Evolutionary conservation across 2,113 vertebrate genomes (phyloP).

Genomic region (Nothoprocta pentlandii): DNA sequence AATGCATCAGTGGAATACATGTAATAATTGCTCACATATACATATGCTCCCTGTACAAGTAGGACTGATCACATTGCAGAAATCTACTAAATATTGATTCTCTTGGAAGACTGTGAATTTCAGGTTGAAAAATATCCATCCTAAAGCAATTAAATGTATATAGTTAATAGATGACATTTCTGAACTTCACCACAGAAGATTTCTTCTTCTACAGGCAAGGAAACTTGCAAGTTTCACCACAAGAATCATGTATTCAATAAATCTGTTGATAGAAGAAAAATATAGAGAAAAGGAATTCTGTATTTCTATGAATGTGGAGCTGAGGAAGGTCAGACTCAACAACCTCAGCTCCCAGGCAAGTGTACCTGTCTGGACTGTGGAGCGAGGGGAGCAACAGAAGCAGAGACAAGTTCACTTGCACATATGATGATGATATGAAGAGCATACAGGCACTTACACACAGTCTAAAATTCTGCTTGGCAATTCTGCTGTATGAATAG

Average conservation of each 20-base stretch:
- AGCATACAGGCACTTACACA: accelerated
- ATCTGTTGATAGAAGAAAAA: background rate
- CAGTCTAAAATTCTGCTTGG: background rate
- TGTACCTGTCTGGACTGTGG: background rate
- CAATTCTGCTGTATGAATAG: background rate
- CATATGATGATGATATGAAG: background rate
- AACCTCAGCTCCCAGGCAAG: background rate
- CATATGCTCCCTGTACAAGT: slow-evolving; percentile 12
- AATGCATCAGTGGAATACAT: background rate
- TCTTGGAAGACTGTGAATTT: background rate
- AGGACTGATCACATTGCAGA: background rate
- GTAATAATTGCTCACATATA: background rate
- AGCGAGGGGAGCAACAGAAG: background rate
- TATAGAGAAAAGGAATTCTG: background rate
- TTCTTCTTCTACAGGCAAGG: background rate
- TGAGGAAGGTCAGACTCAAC: background rate
- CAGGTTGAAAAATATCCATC: background rate
- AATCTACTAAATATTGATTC: background rate
- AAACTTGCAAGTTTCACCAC: background rate
- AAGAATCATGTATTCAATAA: background rate
- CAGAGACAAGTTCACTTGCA: background rate
- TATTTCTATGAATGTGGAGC: background rate
- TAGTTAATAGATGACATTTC: background rate
- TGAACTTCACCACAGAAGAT: background rate
- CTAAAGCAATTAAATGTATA: background rate